phyloP scores from a whole-genome alignment of 2,888 invertebrate species.

The Drosophila mettleri region DNA sequence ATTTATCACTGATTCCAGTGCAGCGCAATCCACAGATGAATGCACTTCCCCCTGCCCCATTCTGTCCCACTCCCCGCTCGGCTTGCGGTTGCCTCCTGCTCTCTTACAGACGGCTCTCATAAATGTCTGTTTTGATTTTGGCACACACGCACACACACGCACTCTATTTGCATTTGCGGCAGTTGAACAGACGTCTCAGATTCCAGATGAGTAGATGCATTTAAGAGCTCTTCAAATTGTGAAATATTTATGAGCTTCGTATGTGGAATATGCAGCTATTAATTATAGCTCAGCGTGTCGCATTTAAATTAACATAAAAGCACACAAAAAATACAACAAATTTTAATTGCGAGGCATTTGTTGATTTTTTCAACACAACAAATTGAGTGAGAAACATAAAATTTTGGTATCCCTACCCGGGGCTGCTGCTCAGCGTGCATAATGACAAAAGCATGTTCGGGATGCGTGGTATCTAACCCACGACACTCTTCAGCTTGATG shows the following conservation, averaged over 20 bases:
- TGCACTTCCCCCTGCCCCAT: slow-evolving; percentile 25
- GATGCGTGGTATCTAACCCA: slow-evolving; percentile 51
- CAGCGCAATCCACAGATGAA: slow-evolving; percentile 60
- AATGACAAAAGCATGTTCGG: slow-evolving; percentile 59
- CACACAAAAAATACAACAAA: slow-evolving; percentile 43
- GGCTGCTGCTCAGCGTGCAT: slow-evolving; percentile 26
- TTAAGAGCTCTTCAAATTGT: slow-evolving; percentile 38
- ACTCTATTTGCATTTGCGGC: slow-evolving; percentile 54
- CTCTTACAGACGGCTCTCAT: slow-evolving; percentile 6
- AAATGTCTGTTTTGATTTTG: slow-evolving; percentile 59
- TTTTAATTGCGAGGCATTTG: slow-evolving; percentile 75
- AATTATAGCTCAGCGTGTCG: slow-evolving; percentile 52
- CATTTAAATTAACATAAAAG: slow-evolving; percentile 75
- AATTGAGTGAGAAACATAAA: slow-evolving; percentile 79
- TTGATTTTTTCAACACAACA: slow-evolving; percentile 67
- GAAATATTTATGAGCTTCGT: slow-evolving; percentile 66
- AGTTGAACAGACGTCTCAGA: slow-evolving; percentile 42
- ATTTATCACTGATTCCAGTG: slow-evolving; percentile 74
- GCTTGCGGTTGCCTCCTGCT: slow-evolving; percentile 25
- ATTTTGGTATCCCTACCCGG: slow-evolving; percentile 40
- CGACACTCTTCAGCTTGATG: slow-evolving; percentile 51
- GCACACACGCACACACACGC: slow-evolving; percentile 37
- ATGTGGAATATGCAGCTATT: slow-evolving; percentile 53
- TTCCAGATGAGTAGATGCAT: slow-evolving; percentile 31
- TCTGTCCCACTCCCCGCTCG: background rate